Evolutionary conservation across 2,113 vertebrate genomes (phyloP), one percentile per base, ranked within the genome.

Genomic region (Antennarius striatus): DNA sequence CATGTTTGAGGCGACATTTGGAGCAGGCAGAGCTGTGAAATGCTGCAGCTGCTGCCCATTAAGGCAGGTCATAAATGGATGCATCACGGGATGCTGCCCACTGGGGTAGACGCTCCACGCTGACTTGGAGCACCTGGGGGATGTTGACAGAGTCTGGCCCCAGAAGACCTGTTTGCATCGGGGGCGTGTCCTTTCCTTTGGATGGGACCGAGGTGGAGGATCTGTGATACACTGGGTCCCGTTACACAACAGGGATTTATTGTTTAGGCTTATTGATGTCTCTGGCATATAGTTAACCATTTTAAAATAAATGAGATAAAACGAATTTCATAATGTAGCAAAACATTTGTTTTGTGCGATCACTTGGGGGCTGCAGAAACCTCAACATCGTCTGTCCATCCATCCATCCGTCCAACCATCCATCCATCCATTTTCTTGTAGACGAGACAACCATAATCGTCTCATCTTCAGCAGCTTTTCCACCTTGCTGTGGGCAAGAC

Each of bases 1-100:
- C 42, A 53, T 11, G n/a, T 54, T 10, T 40, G 15, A 68, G 48
- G 64, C 50, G 50, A 56, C 54, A 65, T 32, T 28, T 3, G 0
- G 43, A 58, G 52, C 3, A 13, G n/a, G 50, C 49, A 50, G 49
- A 22, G 45, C 52, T 43, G 36, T 32, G 32, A 75, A 46, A 69
- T 42, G 16, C 52, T 49, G 47, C 74, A 83, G 71, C 77, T 83
- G 77, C 64, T 56, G 40, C 13, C 57, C 47, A 57, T 75, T 56
- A 59, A 52, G n/a, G 15, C 48, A 29, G 28, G 55, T 67, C 66
- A 64, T 43, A 56, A 65, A 65, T 46, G 56, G 61, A 54, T 50
- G 42, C 42, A 16, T 11, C 42, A 9, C 30, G 56, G 36, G 55
- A 66, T 70, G 50, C 7, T 59, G 10, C 45, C 29, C 57, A 49